phyloP scores from a whole-genome alignment of 92 coral and sea anemone species.

The Muricea muricata region DNA sequence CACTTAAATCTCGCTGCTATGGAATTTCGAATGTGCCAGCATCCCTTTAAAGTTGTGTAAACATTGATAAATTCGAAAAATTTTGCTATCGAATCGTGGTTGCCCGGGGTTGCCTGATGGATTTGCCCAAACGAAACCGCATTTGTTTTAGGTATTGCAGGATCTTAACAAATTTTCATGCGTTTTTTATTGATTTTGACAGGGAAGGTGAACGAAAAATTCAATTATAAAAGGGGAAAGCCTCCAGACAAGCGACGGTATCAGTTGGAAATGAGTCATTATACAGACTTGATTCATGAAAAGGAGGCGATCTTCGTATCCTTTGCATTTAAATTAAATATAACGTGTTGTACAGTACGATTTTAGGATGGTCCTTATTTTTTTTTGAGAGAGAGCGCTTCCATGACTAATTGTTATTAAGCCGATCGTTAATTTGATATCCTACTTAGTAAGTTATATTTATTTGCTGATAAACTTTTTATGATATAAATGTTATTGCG shows the following conservation, averaged over 20 bases:
- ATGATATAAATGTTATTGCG: no score
- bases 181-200: not conserved
- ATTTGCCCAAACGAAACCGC: not conserved
- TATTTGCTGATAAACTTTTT: no score
- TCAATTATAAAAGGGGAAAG: not conserved
- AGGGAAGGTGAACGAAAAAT: not conserved
- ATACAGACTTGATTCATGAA: constrained; percentile 63
- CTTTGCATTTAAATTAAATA: constrained; percentile 37
- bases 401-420: no score
- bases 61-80: not conserved
- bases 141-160: not conserved
- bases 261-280: constrained; percentile 67
- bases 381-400: no score
- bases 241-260: constrained; percentile 72
- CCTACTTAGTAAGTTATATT: no score
- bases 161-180: not conserved
- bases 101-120: not conserved
- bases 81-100: not conserved
- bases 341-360: no score
- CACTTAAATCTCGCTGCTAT: not conserved
- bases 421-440: no score
- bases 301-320: constrained; percentile 80
- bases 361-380: not conserved
- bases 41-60: not conserved
- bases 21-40: not conserved